Conservation (phyloP, 1,140 invertebrate genomes). For the Limonius californicus region DNA sequence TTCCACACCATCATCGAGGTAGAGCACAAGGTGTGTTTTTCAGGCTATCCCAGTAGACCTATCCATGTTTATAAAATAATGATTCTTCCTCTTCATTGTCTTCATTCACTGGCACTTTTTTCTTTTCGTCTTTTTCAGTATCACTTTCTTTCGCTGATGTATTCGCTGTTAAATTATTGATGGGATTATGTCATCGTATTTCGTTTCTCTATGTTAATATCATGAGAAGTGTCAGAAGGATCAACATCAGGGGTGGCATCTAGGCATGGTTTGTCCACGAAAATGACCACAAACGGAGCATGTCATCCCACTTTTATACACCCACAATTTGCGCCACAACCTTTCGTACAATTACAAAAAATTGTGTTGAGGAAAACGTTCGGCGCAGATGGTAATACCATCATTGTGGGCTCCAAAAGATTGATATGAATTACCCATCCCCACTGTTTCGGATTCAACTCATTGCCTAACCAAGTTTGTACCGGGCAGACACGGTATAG, state of each 20-base stretch:
- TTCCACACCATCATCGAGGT: background rate
- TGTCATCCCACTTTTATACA: background rate
- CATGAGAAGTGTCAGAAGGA: background rate
- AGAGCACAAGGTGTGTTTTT: background rate
- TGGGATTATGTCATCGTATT: no score
- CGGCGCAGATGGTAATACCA: background rate
- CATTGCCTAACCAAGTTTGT: background rate
- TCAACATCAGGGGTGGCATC: background rate
- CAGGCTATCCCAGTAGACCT: background rate
- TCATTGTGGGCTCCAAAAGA: background rate
- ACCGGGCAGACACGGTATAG: background rate
- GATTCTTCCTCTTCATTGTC: background rate
- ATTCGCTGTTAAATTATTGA: no score
- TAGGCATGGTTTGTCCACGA: background rate
- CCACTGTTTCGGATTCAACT: background rate
- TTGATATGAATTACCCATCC: background rate
- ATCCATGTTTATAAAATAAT: background rate
- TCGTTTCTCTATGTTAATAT: background rate
- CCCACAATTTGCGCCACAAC: background rate
- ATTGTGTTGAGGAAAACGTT: background rate
- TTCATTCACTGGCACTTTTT: background rate
- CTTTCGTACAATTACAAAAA: background rate
- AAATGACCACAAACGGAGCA: background rate
- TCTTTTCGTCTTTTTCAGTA: no score
- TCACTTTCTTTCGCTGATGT: no score